A percentile compares a stretch with the other conserved stretches of the same genome.
Conservation (phyloP, 2,797 vertebrate genomes). For the Eulemur albifrons region DNA sequence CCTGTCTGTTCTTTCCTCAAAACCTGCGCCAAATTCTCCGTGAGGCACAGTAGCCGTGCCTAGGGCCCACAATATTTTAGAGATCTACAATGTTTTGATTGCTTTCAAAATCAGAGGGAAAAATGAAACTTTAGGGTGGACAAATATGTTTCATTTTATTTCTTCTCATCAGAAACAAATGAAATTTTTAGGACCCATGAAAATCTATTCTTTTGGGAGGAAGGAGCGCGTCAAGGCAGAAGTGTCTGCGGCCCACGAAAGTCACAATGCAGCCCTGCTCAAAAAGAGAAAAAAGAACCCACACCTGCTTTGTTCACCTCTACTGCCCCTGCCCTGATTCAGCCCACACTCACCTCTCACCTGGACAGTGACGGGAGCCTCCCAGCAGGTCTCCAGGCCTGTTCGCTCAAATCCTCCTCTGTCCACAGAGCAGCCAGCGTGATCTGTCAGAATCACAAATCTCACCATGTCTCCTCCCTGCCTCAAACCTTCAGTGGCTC, state of each 20-base stretch:
- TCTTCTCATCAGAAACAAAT: neutral
- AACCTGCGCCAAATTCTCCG: neutral
- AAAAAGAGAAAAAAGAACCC: neutral
- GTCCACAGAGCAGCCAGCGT: neutral
- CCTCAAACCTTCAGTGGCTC: neutral
- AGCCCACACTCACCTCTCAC: neutral
- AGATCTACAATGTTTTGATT: neutral
- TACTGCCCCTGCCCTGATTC: neutral
- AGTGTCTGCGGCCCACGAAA: rapidly evolving
- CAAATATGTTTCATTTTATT: neutral
- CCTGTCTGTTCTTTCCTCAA: neutral
- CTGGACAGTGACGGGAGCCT: neutral
- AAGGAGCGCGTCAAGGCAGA: neutral
- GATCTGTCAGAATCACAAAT: neutral
- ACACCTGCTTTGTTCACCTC: neutral
- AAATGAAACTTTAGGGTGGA: neutral
- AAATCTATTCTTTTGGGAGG: neutral
- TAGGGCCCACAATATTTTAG: neutral
- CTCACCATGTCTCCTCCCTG: neutral
- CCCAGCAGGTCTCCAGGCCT: neutral
- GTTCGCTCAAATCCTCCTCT: neutral
- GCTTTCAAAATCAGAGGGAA: neutral
- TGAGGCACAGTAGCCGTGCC: neutral
- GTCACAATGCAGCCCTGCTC: neutral
- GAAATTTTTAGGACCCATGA: neutral